phyloP scores from a whole-genome alignment of 1,140 invertebrate genomes.

The Meloidogyne floridensis region DNA sequence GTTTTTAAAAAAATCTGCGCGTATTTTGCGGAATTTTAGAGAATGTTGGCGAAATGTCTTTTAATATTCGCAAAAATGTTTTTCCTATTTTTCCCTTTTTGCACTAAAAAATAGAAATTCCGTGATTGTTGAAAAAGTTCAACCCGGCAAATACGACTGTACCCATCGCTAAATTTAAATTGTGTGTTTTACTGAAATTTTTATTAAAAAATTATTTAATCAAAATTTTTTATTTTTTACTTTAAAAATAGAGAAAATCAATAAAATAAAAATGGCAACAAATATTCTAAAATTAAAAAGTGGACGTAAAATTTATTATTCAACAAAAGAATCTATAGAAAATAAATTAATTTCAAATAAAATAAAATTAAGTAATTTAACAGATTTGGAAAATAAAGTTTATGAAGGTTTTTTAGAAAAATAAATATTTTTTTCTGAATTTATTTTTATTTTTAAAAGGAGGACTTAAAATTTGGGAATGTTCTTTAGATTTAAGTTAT shows the following conservation, averaged over 20 bases:
- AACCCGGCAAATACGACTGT: too few species aligned
- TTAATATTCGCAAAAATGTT: too few species aligned
- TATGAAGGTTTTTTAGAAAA: slow-evolving; percentile 29
- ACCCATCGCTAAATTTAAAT: too few species aligned
- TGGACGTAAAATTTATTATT: slow-evolving; percentile 19
- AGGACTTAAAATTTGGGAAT: slow-evolving; percentile 48
- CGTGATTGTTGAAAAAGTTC: too few species aligned
- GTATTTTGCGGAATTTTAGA: too few species aligned
- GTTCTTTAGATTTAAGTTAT: slow-evolving; percentile 38
- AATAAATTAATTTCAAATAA: not conserved
- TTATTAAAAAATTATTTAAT: too few species aligned
- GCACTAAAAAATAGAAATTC: too few species aligned
- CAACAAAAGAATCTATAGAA: slow-evolving; percentile 10
- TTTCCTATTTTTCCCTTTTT: too few species aligned
- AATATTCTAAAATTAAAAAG: slow-evolving; percentile 4
- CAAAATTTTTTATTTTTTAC: not conserved
- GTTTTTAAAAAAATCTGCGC: too few species aligned
- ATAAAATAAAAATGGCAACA: not conserved
- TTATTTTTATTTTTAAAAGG: slow-evolving; percentile 18
- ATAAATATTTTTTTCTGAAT: not conserved
- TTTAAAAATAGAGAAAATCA: not conserved
- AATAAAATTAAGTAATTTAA: slow-evolving; percentile 7
- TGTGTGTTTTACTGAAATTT: too few species aligned
- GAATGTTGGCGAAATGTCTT: too few species aligned
- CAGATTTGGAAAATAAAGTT: slow-evolving; percentile 29